Percentiles rank a stretch among this genome's conserved stretches.
These are phyloP conservation scores for Scrobipalpa atriplicella DNA, from an alignment of 2,888 invertebrate species.

Conservation along the genomic window DNA sequence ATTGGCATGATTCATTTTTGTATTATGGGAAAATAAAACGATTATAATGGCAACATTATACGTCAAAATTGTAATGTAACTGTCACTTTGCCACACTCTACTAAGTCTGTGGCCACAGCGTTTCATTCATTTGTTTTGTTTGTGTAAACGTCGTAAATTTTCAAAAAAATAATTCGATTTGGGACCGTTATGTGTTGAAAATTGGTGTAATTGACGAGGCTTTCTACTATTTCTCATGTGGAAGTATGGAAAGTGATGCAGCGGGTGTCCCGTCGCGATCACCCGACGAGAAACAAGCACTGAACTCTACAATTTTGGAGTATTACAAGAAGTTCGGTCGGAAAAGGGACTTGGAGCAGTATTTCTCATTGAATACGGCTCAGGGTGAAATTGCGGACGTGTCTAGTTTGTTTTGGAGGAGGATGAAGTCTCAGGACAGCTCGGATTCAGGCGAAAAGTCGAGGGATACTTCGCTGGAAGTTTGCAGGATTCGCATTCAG, in stretches of 20 bases:
- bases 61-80: background rate
- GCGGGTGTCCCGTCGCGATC: constrained; percentile 38
- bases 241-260: constrained; percentile 62
- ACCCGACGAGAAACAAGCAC: constrained; percentile 27
- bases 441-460: constrained; percentile 70
- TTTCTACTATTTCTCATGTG: constrained; percentile 26
- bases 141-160: constrained; percentile 41
- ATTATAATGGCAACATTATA: background rate
- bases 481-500: constrained; percentile 72
- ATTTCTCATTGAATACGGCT: constrained; percentile 81
- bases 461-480: constrained; percentile 68
- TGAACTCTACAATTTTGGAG: constrained; percentile 80
- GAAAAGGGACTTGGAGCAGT: constrained; percentile 86
- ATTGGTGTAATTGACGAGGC: constrained; percentile 30
- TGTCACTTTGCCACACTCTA: background rate
- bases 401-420: constrained; percentile 69
- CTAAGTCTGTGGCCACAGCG: no score
- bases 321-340: constrained; percentile 87
- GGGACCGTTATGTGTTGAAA: constrained; percentile 36
- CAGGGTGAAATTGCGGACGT: constrained; percentile 70
- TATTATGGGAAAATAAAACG: background rate
- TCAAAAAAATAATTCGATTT: constrained; percentile 38
- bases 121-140: constrained; percentile 34
- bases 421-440: constrained; percentile 72
- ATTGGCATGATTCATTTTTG: no score